Evolutionary conservation across 2,797 vertebrate genomes (phyloP).

Genomic region (Chelidonichthys spinosus): DNA sequence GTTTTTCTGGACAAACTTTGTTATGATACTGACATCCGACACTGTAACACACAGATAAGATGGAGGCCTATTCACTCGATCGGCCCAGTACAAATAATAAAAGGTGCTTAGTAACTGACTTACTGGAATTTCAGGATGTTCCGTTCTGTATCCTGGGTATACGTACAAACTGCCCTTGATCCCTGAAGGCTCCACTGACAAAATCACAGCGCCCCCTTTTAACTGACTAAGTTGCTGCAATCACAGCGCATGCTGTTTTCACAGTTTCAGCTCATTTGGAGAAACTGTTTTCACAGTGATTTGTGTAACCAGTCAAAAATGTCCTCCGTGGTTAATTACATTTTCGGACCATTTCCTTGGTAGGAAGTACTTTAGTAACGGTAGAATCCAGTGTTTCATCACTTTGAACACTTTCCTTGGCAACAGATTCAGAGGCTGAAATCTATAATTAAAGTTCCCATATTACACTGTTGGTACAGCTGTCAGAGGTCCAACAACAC

Average conservation of each 20-base stretch:
- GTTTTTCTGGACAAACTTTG: slow-evolving; percentile 29
- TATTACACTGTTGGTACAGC: no score
- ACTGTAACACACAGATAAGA: slow-evolving; percentile 48
- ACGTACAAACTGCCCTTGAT: background rate
- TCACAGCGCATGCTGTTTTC: background rate
- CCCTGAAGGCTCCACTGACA: background rate
- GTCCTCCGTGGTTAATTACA: no score
- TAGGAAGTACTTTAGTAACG: background rate
- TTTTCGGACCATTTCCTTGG: background rate
- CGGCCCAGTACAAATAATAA: slow-evolving; percentile 6
- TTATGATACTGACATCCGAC: slow-evolving; percentile 41
- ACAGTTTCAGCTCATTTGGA: background rate
- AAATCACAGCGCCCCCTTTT: background rate
- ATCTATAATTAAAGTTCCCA: background rate
- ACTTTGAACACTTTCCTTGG: background rate
- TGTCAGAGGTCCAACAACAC: no score
- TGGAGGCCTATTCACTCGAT: slow-evolving; percentile 6
- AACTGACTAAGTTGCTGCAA: background rate
- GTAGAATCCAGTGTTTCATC: background rate
- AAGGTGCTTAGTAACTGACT: slow-evolving; percentile 22
- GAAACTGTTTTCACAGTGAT: background rate
- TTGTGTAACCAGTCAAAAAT: no score
- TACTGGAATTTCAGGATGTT: slow-evolving; percentile 8
- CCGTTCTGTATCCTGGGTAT: background rate
- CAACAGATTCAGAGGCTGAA: background rate